Evolutionary conservation across 2,888 invertebrate genomes (phyloP), one percentile per base, ranked within the genome.

Genomic region (Barypeithes pellucidus): DNA sequence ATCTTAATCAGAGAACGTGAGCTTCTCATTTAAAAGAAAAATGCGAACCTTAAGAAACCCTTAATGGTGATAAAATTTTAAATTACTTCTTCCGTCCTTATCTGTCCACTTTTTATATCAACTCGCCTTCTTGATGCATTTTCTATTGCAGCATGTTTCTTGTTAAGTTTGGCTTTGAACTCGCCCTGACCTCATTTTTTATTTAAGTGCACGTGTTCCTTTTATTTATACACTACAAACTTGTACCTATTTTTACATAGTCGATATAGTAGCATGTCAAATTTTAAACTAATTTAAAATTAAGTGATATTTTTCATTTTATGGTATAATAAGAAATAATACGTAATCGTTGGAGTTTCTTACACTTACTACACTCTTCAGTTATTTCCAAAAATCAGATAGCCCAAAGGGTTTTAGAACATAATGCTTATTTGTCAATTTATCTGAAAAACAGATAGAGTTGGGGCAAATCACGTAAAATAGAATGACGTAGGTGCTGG

Each of bases 71-170:
- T 61, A 43, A 61, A 61, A 45, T 61, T 45, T 61, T 61, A 61
- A 61, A 41, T 22, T 4, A 41, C 43, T 29, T 14, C 45, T 33
- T 57, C 14, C 45, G 11, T 61, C 45, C 45, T n/a, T 61, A 45
- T 61, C 36, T 20, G 18, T 12, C 20, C 11, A 29, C 22, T 36
- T 18, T 47, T 47, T 47, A 39, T 14, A 29, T 29, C 43, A 61
- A n/a, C 18, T 24, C 16, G 43, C n/a, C 11, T 45, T 29, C 29
- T 29, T 29, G 12, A 45, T 61, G 61, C 61, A 61, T 45, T 43
- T 61, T 61, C 41, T 61, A 61, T 60, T 45, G 61, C 43, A 24
- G 61, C 61, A 24, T 61, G 61, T 45, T 61, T 61, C 24, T 29
- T 61, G 14, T 43, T 24, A 24, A 61, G 61, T 24, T 45, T 45